These are phyloP conservation scores for Phthorimaea operculella DNA, from an alignment of 1,140 invertebrate species.

Conservation along the genomic window DNA sequence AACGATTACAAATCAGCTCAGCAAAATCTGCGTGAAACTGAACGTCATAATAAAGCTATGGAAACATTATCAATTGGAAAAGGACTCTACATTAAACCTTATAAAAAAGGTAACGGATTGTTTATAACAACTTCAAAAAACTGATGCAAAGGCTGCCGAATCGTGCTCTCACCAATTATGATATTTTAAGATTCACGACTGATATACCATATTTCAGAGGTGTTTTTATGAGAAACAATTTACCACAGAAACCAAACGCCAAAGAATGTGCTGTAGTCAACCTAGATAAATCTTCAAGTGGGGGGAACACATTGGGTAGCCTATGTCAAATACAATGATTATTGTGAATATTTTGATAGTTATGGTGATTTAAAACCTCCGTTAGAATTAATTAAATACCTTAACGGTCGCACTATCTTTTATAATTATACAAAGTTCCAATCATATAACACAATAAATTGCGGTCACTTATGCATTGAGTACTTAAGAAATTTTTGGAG, in stretches of 20 bases:
- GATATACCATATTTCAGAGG: constrained; percentile 34
- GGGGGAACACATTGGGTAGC: constrained; percentile 47
- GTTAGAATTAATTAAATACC: constrained; percentile 29
- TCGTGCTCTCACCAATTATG: constrained; percentile 21
- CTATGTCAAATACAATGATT: constrained; percentile 29
- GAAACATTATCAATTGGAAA: too few species aligned
- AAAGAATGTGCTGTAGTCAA: constrained; percentile 40
- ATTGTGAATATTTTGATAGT: constrained; percentile 29
- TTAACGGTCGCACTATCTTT: constrained; percentile 11
- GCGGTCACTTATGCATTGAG: background rate
- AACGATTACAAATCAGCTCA: too few species aligned
- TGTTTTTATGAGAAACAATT: constrained; percentile 34
- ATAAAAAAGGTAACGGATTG: too few species aligned
- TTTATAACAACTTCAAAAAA: too few species aligned
- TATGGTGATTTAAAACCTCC: constrained; percentile 38
- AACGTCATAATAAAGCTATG: too few species aligned
- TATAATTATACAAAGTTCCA: background rate
- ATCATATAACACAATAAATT: constrained; percentile 1
- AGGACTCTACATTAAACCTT: too few species aligned
- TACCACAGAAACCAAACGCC: constrained; percentile 23
- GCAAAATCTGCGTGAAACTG: too few species aligned
- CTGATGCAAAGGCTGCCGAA: too few species aligned
- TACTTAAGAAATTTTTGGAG: background rate
- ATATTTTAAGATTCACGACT: constrained; percentile 21
- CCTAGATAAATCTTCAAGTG: constrained; percentile 26